Evolutionary conservation across 1,140 invertebrate genomes (phyloP), one percentile per base, ranked within the genome.

Genomic region (Delia radicum): DNA sequence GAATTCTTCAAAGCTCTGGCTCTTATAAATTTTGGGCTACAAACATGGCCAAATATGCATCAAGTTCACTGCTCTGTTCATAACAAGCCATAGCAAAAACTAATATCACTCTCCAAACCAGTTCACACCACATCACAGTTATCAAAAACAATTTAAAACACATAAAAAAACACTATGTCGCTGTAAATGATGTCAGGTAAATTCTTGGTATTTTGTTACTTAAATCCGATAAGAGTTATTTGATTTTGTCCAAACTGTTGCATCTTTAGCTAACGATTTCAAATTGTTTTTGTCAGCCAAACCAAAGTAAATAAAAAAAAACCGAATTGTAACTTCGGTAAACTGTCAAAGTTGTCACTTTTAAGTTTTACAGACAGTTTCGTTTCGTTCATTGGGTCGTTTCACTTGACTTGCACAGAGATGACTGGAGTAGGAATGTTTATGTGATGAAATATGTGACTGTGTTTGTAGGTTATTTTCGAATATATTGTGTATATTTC

Each of bases 341-440:
- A 65, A 65, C 62, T 65, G 62, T 65, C 62, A 65, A 65, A 65
- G 62, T 65, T 65, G 62, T 65, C 62, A 65, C 62, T 65, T 65
- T 65, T 65, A 65, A 65, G 28, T 65, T 65, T 65, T 65, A 31
- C 62, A 65, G 28, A 27, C 27, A 65, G 62, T 26, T 65, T 65
- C 62, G 18, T 28, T 42, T 42, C 37, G 37, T 42, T 42, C 33
- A 33, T 10, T 42, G 37, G 28, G 27, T 31, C 62, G 62, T 65
- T 65, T 29, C 62, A 65, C 62, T 29, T 65, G 62, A 65, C 26
- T 65, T 26, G 26, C n/a, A 28, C 62, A 65, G 5, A 15, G 37
- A 10, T 65, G 62, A 65, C 27, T 65, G 26, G 2, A 26, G 6
- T 65, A 29, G 62, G 27, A 29, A 26, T 42, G 37, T 42, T 42